Conservation (phyloP, 1,140 invertebrate species). For the Drosophila simulans region DNA sequence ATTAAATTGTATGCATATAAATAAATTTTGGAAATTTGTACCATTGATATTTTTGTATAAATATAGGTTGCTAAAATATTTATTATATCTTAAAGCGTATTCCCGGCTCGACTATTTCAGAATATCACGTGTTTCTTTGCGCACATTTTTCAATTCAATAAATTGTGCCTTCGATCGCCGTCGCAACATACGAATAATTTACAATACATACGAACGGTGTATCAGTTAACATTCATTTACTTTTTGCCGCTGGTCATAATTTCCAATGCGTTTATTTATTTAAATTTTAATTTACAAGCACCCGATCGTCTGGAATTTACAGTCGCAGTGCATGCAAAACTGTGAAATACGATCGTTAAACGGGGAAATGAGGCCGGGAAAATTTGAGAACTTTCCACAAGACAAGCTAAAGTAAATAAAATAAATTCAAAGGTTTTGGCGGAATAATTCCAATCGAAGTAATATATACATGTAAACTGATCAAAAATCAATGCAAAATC, state of each 20-base stretch:
- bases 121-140: slow-evolving; percentile 20
- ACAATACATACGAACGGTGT: slow-evolving; percentile 22
- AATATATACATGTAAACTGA: slow-evolving; percentile 33
- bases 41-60: no score
- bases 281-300: slow-evolving; percentile 56
- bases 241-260: slow-evolving; percentile 39
- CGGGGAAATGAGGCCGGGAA: not conserved
- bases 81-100: not conserved
- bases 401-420: not conserved
- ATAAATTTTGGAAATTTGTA: not conserved
- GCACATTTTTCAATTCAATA: slow-evolving; percentile 15
- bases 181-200: slow-evolving; percentile 1
- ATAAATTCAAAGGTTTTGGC: not conserved
- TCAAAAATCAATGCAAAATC: slow-evolving; percentile 14
- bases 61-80: not conserved
- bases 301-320: slow-evolving; percentile 27
- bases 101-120: not conserved
- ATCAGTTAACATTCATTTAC: slow-evolving; percentile 40
- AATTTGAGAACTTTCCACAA: slow-evolving; percentile 15
- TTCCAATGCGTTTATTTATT: slow-evolving; percentile 62
- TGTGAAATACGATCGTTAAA: not conserved
- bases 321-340: slow-evolving; percentile 19
- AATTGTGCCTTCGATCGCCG: slow-evolving; percentile 8
- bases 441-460: no score
- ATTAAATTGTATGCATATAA: no score